phyloP scores from a whole-genome alignment of 2,888 invertebrate genomes.

The Spodoptera picta region DNA sequence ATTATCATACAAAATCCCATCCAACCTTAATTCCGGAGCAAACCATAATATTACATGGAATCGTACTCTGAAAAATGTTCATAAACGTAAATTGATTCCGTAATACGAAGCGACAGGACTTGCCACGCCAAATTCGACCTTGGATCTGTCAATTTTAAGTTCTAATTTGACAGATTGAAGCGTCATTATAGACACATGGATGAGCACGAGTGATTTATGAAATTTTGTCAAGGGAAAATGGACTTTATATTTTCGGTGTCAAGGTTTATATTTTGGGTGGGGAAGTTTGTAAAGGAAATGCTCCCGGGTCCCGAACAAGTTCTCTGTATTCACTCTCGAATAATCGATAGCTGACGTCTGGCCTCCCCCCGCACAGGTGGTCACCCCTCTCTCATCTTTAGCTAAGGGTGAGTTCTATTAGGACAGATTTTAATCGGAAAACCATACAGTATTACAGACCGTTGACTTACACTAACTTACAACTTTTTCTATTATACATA shows the following conservation, averaged over 20 bases:
- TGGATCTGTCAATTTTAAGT: conserved; percentile 57
- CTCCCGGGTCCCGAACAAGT: conserved; percentile 76
- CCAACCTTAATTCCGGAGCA: conserved; percentile 58
- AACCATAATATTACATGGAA: conserved; percentile 73
- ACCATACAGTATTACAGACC: background rate
- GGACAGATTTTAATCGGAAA: conserved; percentile 16
- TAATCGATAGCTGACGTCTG: conserved; percentile 89
- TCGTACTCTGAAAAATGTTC: conserved; percentile 75
- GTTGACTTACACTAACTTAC: background rate
- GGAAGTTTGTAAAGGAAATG: conserved; percentile 71
- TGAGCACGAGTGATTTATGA: conserved; percentile 77
- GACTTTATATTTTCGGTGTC: conserved; percentile 58
- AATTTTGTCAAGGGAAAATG: conserved; percentile 55
- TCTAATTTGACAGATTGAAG: conserved; percentile 67
- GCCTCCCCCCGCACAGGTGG: conserved; percentile 78
- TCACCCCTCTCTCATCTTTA: conserved; percentile 68
- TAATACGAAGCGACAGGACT: conserved; percentile 51
- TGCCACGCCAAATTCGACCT: conserved; percentile 59
- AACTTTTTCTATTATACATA: background rate
- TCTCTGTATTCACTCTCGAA: conserved; percentile 83
- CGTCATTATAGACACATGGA: conserved; percentile 69
- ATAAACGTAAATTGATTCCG: conserved; percentile 74
- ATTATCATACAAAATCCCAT: conserved; percentile 57
- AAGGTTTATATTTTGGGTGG: conserved; percentile 67
- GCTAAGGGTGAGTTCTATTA: conserved; percentile 59